Evolutionary conservation across 1,140 invertebrate genomes (phyloP).

Genomic region (Magallana gigas): DNA sequence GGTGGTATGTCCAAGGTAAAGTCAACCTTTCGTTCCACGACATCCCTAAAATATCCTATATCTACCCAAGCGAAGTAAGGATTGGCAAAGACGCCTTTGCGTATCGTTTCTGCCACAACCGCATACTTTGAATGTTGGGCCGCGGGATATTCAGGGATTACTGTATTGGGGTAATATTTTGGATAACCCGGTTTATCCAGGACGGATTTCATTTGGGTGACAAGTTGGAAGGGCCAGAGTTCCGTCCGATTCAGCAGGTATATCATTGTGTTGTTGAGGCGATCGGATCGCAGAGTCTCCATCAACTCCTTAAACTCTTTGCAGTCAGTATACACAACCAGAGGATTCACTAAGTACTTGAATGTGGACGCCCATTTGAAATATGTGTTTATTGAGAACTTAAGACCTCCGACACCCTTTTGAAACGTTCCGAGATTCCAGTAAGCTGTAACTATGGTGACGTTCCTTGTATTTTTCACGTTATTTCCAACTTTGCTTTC

Average conservation of each 20-base stretch:
- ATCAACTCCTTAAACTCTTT: constrained; percentile 28
- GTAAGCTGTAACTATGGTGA: constrained; percentile 70
- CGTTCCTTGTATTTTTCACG: not conserved
- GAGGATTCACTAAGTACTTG: constrained; percentile 56
- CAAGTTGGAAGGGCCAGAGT: constrained; percentile 61
- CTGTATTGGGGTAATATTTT: constrained; percentile 67
- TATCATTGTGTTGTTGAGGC: constrained; percentile 55
- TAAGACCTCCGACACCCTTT: constrained; percentile 53
- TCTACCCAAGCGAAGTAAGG: constrained; percentile 68
- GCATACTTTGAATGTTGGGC: constrained; percentile 66
- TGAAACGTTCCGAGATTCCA: constrained; percentile 67
- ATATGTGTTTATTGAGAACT: constrained; percentile 52
- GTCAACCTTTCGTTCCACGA: constrained; percentile 45
- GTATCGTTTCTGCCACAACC: constrained; percentile 50
- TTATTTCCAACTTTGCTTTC: too few species aligned
- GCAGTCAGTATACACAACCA: constrained; percentile 67
- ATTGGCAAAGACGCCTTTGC: constrained; percentile 53
- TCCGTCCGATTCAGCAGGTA: constrained; percentile 52
- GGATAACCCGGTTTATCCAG: constrained; percentile 62
- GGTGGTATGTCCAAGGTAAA: constrained; percentile 61
- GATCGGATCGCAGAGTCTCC: not conserved
- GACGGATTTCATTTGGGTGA: constrained; percentile 62
- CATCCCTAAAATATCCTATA: constrained; percentile 67
- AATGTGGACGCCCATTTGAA: constrained; percentile 60
- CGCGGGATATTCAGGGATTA: constrained; percentile 64